phyloP scores from a whole-genome alignment of 2,113 vertebrate genomes.

The Lampris megalopsis region DNA sequence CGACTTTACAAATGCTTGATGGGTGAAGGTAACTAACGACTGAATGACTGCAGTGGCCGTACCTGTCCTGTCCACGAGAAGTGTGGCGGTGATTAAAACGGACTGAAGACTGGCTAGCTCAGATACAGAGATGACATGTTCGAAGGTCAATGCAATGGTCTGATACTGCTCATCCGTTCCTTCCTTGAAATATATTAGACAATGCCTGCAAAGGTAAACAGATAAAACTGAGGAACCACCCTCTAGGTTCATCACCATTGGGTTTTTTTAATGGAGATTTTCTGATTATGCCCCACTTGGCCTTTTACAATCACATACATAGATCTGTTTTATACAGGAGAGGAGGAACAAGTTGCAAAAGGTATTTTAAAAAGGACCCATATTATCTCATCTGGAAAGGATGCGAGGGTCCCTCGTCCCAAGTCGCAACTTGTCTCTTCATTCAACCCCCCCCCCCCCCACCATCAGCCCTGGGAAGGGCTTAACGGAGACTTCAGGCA shows the following conservation, averaged over 20 bases:
- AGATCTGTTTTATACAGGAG: neutral
- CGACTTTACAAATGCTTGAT: too few species aligned
- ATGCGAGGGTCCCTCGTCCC: slow-evolving; percentile 54
- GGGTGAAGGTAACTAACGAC: too few species aligned
- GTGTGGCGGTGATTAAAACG: neutral
- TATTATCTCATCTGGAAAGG: slow-evolving; percentile 71
- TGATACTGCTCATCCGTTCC: slow-evolving; percentile 16
- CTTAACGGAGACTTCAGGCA: slow-evolving; percentile 57
- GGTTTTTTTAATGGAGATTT: neutral
- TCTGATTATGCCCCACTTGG: slow-evolving; percentile 6
- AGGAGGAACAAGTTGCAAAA: slow-evolving; percentile 28
- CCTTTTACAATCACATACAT: neutral
- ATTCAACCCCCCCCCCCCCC: slow-evolving; percentile 12
- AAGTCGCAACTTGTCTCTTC: slow-evolving; percentile 59
- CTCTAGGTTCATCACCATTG: too few species aligned
- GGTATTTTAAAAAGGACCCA: slow-evolving; percentile 49
- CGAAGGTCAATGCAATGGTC: slow-evolving; percentile 25
- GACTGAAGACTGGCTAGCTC: neutral
- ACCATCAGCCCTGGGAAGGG: slow-evolving; percentile 30
- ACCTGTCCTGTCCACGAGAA: neutral
- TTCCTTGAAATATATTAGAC: slow-evolving; percentile 12
- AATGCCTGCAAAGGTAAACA: slow-evolving; percentile 37
- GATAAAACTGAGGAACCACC: neutral
- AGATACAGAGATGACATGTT: neutral
- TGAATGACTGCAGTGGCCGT: too few species aligned